Evolutionary conservation across 2,113 vertebrate genomes (phyloP).

Genomic region (Ptilonorhynchus violaceus): DNA sequence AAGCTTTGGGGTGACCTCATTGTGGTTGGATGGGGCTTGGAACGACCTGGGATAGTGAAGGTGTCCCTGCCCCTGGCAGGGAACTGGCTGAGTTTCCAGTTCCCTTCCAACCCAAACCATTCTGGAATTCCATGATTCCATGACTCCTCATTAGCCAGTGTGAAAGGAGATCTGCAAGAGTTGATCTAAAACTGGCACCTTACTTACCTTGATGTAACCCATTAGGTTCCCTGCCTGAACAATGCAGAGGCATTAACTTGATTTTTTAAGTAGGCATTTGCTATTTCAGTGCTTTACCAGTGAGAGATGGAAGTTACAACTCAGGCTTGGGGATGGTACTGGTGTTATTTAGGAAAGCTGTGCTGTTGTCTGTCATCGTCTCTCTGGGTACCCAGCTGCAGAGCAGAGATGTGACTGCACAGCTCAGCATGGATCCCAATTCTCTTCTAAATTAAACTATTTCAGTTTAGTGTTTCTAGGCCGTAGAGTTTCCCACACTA

Average conservation of each 20-base stretch:
- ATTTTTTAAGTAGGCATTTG: not conserved
- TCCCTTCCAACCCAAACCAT: not conserved
- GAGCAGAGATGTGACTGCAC: not conserved
- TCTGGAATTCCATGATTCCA: no score
- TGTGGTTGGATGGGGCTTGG: not conserved
- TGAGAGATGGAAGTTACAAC: not conserved
- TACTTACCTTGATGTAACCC: not conserved
- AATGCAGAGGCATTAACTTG: not conserved
- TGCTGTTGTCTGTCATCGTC: not conserved
- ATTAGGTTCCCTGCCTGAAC: not conserved
- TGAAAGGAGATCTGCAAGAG: not conserved
- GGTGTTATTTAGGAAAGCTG: not conserved
- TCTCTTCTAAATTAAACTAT: not conserved
- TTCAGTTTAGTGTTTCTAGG: not conserved
- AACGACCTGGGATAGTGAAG: rapidly evolving
- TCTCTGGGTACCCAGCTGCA: not conserved
- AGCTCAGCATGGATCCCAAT: not conserved
- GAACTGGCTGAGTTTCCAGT: not conserved
- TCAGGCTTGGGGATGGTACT: not conserved
- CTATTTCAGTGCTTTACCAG: not conserved
- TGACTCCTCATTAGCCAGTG: not conserved
- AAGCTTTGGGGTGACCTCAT: not conserved
- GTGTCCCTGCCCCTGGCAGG: not conserved
- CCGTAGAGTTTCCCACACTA: not conserved
- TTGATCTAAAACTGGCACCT: not conserved